phyloP scores from a whole-genome alignment of 1,140 invertebrate genomes.

The Lepidurus arcticus region DNA sequence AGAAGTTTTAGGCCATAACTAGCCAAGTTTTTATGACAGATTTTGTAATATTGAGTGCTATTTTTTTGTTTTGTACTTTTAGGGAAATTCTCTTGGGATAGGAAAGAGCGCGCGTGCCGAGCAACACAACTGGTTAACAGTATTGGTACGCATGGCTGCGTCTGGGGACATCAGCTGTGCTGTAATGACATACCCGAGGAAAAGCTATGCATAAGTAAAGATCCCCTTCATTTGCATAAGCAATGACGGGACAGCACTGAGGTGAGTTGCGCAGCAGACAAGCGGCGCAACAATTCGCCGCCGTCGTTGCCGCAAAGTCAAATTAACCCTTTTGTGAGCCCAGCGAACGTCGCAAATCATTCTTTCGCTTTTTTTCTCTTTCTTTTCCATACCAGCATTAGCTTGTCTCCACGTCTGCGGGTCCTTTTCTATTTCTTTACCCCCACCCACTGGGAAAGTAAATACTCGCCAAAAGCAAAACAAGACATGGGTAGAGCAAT shows the following conservation, averaged over 20 bases:
- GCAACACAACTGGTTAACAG: neutral
- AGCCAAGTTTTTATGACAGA: no score
- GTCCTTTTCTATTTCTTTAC: neutral
- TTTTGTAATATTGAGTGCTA: no score
- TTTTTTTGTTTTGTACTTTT: no score
- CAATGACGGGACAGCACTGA: neutral
- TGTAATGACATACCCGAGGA: neutral
- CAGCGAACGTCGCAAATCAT: slow-evolving; percentile 10
- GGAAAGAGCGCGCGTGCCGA: neutral
- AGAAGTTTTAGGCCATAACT: no score
- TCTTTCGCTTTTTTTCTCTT: neutral
- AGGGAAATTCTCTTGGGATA: neutral
- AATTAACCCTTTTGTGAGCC: neutral
- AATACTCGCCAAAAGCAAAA: neutral
- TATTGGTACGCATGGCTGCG: slow-evolving; percentile 1
- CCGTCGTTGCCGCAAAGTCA: neutral
- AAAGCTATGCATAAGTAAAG: slow-evolving; percentile 14
- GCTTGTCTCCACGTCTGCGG: neutral
- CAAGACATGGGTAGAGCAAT: no score
- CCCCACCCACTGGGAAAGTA: slow-evolving; percentile 13
- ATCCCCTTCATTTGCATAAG: slow-evolving; percentile 9
- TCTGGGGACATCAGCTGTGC: neutral
- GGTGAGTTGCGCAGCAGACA: neutral
- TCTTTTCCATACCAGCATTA: neutral
- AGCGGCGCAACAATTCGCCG: neutral